Base-by-base conservation (phyloP, 2,113 vertebrate species). In the Reinhardtius hippoglossoides region DNA sequence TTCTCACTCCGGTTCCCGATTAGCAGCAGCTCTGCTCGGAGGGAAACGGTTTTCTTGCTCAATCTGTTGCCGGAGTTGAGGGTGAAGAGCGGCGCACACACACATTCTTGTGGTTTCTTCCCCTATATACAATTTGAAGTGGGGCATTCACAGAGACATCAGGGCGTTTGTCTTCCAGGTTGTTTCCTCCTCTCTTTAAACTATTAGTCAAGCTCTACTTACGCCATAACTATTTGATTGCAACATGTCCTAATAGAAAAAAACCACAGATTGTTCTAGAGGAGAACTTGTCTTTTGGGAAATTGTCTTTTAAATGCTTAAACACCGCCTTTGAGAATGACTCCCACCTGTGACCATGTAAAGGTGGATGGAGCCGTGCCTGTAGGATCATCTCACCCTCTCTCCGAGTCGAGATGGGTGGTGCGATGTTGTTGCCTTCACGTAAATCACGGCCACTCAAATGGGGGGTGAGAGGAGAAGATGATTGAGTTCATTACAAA, bases 161-260 rank as follows among this genome's bases (percentile, higher is more conserved):
- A 48, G 67, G 9, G 54, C 70, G 46, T 61, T 81, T 83, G 79
- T 89, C 82, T 82, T 88, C 82, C 87, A 84, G 83, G 87, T 89
- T 85, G 81, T 93, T 93, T 93, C 88, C 89, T 63, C 59, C 84
- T 84, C 76, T 83, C 85, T 76, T 94, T 88, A 92, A 70, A 80
- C 84, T 90, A 91, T 92, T 92, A 93, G 87, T 90, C 89, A 91
- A 82, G 90, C 87, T 91, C 88, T 85, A 80, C 87, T 88, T 85
- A 82, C 82, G 35, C 71, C 76, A 75, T 85, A 88, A 90, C 82
- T 54, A 73, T 92, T 76, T 93, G 93, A 95, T 93, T 93, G 88
- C 89, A 93, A 75, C 83, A 91, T 94, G 94, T 91, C 88, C 67
- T 54, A 57, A 88, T 44, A 84, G 66, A 85, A 82, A 80, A 88